Base-by-base conservation (phyloP, 1,140 invertebrate species). In the Caerostris extrusa region DNA sequence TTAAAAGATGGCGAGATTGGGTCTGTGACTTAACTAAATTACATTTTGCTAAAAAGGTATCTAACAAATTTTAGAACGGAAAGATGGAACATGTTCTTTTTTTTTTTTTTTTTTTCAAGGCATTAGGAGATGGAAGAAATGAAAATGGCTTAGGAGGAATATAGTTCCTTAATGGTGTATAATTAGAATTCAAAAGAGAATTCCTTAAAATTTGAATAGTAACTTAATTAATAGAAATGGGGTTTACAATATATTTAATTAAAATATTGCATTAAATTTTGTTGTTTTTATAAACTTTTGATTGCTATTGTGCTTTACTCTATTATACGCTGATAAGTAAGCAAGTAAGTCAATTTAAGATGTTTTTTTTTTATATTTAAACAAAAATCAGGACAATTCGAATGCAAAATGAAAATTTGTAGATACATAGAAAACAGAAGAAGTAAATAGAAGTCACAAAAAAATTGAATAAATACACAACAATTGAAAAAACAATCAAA, bases 1-100 rank as follows among this genome's bases (percentile, higher is more conserved):
- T 61, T 87, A 12, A 77, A 85, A 56, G 60, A 87, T 87, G 85
- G 64, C 53, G 34, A 87, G n/a, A 60, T 87, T 58, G 34, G 60
- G 12, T 5, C 14, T 64, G 7, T 58, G 34, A 10, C 19, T 50
- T 61, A 53, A 61, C 57, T 8, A 60, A 87, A 87, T 60, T 14
- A 50, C 60, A 17, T 60, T 50, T 56, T 53, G 34, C 10, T 10
- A 14, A 53, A 50, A 77, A 77, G 71, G 12, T 77, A 77, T 53
- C 71, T 53, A 8, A 5, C 71, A 50, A 77, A 53, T 50, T 77
- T 77, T 77, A 77, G 82, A 58, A 7, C 12, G 57, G n/a, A 85
- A 58, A 85, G 57, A 58, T 56, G 55, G 82, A 58, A 7, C 3
- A 57, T 5, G 82, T 56, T 34, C 34, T 34, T 34, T 34, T 34